phyloP scores from a whole-genome alignment of 35 echinoderm and acorn worm genomes.

The Lytechinus pictus region DNA sequence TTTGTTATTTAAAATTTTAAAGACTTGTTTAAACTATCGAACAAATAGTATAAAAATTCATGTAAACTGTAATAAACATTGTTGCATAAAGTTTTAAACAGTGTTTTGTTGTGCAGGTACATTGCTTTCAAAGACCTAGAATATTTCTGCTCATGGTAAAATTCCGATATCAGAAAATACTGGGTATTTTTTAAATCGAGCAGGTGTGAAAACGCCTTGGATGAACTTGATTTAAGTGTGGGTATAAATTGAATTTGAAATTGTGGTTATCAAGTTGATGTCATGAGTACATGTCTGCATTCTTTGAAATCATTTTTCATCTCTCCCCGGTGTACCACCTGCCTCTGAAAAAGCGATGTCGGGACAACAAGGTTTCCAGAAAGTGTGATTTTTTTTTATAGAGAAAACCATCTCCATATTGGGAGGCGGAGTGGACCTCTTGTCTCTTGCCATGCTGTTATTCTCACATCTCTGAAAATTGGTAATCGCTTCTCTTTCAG shows the following conservation, averaged over 20 bases:
- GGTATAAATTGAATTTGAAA: background rate
- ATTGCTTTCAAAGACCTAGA: no score
- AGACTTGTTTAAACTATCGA: no score
- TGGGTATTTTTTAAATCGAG: no score
- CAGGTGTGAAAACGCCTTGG: no score
- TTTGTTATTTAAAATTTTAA: no score
- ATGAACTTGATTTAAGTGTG: background rate
- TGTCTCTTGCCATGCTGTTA: background rate
- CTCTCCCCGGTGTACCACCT: background rate
- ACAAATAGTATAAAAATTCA: no score
- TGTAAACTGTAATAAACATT: no score
- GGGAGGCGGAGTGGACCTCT: background rate
- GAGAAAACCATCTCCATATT: background rate
- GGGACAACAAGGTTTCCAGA: background rate
- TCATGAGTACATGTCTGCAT: background rate
- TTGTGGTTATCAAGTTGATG: constrained; percentile 4
- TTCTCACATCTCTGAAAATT: background rate
- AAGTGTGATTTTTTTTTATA: background rate
- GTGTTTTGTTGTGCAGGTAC: no score
- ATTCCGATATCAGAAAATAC: no score
- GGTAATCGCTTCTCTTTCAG: background rate
- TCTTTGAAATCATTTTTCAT: background rate
- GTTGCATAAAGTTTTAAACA: no score
- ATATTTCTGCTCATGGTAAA: no score
- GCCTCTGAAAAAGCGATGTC: background rate